Percentiles rank a stretch among this genome's conserved stretches.
phyloP scores from a whole-genome alignment of 2,888 invertebrate species.

The Chloroclysta siterata region DNA sequence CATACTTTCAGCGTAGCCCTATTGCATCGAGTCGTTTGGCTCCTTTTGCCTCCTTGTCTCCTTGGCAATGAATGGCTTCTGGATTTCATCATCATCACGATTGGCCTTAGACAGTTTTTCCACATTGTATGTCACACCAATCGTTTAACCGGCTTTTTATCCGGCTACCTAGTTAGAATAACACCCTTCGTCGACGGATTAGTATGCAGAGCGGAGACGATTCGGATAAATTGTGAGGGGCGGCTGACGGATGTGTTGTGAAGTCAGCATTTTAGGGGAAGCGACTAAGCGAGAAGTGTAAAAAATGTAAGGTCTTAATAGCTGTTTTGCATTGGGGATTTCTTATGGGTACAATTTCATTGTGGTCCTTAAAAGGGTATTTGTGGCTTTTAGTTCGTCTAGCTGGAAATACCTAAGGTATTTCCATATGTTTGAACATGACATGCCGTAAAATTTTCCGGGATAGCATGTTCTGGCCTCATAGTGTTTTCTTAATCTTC shows the following conservation, averaged over 20 bases:
- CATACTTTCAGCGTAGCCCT: too few relatives aligned
- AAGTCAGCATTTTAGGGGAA: conserved; percentile 32
- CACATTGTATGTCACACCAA: too few relatives aligned
- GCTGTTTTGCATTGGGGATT: conserved; percentile 19
- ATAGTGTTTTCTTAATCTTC: too few relatives aligned
- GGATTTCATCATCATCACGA: too few relatives aligned
- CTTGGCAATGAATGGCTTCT: too few relatives aligned
- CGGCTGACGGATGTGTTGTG: conserved; percentile 37
- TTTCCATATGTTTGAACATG: background rate
- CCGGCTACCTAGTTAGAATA: conserved; percentile 2
- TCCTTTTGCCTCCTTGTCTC: too few relatives aligned
- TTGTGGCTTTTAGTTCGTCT: background rate
- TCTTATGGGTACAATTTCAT: conserved; percentile 8
- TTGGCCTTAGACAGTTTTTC: too few relatives aligned
- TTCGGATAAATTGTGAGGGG: conserved; percentile 38
- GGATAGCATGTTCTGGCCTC: too few relatives aligned
- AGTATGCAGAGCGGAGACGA: conserved; percentile 34
- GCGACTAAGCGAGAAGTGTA: conserved; percentile 26
- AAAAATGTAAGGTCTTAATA: conserved; percentile 20
- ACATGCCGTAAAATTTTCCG: too few relatives aligned
- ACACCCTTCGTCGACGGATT: conserved; percentile 25
- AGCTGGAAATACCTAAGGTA: background rate
- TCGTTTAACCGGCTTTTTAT: conserved; percentile 3
- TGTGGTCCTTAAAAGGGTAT: background rate
- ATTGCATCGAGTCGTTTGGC: too few relatives aligned